Evolutionary conservation across 2,797 vertebrate species (phyloP).

Genomic region (Arctocebus calabarensis): DNA sequence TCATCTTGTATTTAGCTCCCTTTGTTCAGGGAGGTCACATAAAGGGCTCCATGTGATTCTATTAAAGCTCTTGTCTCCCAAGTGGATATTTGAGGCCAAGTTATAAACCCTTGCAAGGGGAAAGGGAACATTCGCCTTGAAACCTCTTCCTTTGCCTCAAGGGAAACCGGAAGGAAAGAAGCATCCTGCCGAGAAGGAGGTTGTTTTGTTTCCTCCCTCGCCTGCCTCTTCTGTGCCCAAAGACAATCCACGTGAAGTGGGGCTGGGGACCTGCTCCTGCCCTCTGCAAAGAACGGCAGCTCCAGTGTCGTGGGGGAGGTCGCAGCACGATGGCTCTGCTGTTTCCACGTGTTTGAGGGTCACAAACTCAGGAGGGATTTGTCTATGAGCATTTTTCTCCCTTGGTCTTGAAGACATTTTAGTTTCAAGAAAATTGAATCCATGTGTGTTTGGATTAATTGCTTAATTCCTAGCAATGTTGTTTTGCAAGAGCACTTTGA

Average conservation of each 20-base stretch:
- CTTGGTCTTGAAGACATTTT: conserved; percentile 47
- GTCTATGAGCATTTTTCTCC: background rate
- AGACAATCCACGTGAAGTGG: background rate
- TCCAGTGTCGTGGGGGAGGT: background rate
- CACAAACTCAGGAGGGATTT: background rate
- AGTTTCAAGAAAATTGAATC: conserved; percentile 75
- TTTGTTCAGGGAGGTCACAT: conserved; percentile 47
- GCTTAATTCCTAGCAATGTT: conserved; percentile 55
- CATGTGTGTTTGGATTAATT: conserved; percentile 71
- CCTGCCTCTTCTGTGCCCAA: background rate
- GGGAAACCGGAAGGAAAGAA: background rate
- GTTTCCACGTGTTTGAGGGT: background rate
- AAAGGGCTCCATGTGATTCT: background rate
- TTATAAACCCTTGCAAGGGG: background rate
- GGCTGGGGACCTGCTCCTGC: background rate
- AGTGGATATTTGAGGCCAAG: background rate
- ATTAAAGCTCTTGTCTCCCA: background rate
- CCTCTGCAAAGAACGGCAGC: background rate
- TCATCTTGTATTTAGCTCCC: conserved; percentile 3
- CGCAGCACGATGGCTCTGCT: accelerated
- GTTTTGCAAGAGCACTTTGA: conserved; percentile 64
- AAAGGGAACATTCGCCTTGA: background rate
- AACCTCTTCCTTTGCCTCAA: background rate
- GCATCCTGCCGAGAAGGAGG: no score
- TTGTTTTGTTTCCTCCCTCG: background rate